Evolutionary conservation across 2,888 invertebrate genomes (phyloP).

Genomic region (Tenthredo notha): DNA sequence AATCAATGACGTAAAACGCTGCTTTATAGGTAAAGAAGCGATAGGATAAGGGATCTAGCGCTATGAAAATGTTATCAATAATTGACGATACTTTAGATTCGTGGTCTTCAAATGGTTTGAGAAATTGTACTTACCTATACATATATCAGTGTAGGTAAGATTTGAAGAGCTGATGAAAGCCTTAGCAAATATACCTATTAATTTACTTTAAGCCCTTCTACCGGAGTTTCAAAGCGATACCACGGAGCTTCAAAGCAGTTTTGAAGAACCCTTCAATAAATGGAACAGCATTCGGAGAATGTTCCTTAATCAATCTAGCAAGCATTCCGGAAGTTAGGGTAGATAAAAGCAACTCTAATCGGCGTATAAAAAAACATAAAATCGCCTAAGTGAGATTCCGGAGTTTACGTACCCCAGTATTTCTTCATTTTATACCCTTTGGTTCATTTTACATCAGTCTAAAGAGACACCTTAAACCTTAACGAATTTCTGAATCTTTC

Average conservation of each 20-base stretch:
- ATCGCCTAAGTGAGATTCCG: neutral
- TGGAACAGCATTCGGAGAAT: neutral
- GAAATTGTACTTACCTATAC: neutral
- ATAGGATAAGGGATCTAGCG: neutral
- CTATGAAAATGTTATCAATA: neutral
- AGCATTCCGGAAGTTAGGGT: conserved; percentile 7
- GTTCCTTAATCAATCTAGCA: conserved; percentile 17
- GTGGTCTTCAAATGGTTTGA: neutral
- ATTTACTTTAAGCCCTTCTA: neutral
- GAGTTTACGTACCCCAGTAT: neutral
- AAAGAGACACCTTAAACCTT: neutral
- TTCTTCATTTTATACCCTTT: conserved; percentile 1
- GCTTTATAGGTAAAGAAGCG: neutral
- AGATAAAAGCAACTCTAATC: neutral
- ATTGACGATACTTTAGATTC: neutral
- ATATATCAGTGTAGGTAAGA: neutral
- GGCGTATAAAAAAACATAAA: neutral
- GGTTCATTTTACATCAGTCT: neutral
- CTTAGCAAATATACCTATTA: neutral
- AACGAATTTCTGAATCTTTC: neutral
- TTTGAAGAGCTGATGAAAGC: neutral
- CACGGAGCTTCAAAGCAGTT: conserved; percentile 8
- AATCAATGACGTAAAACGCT: neutral
- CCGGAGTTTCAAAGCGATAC: neutral
- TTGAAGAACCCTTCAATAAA: conserved; percentile 18